phyloP scores from a whole-genome alignment of 2,113 vertebrate species.

The Martes martes region DNA sequence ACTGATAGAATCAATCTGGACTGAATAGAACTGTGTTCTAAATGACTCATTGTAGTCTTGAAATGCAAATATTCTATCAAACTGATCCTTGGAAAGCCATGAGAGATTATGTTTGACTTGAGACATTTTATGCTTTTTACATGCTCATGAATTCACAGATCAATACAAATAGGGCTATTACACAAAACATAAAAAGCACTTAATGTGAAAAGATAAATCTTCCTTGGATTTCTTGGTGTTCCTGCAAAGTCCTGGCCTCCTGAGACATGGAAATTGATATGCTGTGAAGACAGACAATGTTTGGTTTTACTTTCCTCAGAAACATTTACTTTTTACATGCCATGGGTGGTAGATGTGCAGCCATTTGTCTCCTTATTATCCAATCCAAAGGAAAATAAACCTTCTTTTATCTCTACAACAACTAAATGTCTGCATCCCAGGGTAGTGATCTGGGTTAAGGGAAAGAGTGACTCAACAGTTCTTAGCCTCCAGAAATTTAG shows the following conservation, averaged over 20 bases:
- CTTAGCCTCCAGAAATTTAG: background rate
- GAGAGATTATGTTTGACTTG: conserved; percentile 8
- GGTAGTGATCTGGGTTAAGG: background rate
- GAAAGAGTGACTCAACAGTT: background rate
- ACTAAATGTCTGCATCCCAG: background rate
- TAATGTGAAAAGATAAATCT: conserved; percentile 12
- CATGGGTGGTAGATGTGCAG: background rate
- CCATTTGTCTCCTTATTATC: background rate
- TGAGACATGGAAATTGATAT: background rate
- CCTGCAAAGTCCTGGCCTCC: background rate
- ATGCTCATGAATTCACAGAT: conserved; percentile 31
- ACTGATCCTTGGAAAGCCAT: background rate
- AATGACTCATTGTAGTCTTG: background rate
- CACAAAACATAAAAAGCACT: conserved; percentile 2
- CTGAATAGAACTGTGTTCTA: background rate
- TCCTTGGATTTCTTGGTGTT: background rate
- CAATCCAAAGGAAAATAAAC: background rate
- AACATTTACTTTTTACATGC: background rate
- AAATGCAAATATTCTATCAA: conserved; percentile 37
- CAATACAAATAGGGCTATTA: conserved; percentile 54
- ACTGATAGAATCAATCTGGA: background rate
- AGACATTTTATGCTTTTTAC: conserved; percentile 37
- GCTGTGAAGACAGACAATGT: background rate
- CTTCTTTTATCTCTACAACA: background rate
- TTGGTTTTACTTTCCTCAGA: background rate